phyloP scores from a whole-genome alignment of 1,140 invertebrate genomes.

The Nebria ingens region DNA sequence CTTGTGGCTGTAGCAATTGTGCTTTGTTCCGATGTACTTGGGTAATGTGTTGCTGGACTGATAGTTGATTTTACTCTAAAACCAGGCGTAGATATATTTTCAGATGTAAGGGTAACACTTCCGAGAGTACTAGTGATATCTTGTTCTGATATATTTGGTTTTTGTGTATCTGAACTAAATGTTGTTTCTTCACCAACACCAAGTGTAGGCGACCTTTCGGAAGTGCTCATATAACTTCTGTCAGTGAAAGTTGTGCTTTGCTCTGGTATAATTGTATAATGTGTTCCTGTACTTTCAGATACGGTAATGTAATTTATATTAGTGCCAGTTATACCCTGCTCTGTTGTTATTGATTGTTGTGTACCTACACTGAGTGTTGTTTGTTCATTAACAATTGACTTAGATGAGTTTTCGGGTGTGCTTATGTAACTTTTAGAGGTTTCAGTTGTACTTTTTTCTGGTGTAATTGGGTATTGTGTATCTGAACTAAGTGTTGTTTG shows the following conservation, averaged over 20 bases:
- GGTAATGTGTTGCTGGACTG: neutral
- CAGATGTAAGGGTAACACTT: neutral
- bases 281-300: neutral
- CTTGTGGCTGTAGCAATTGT: too few species aligned
- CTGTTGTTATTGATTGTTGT: too few species aligned
- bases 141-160: neutral
- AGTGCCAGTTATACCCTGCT: too few species aligned
- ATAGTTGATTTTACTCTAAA: neutral
- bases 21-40: too few species aligned
- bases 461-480: neutral
- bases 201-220: too few species aligned
- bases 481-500: neutral
- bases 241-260: too few species aligned
- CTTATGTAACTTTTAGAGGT: too few species aligned
- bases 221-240: too few species aligned
- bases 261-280: neutral
- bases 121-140: neutral
- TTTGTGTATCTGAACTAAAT: neutral
- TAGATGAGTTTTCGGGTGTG: too few species aligned
- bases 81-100: neutral
- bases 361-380: neutral
- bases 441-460: too few species aligned
- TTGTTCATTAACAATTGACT: neutral
- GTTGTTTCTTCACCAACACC: neutral
- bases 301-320: neutral